Base-by-base conservation (phyloP, 2,797 vertebrate species). In the Rallus crepitans region DNA sequence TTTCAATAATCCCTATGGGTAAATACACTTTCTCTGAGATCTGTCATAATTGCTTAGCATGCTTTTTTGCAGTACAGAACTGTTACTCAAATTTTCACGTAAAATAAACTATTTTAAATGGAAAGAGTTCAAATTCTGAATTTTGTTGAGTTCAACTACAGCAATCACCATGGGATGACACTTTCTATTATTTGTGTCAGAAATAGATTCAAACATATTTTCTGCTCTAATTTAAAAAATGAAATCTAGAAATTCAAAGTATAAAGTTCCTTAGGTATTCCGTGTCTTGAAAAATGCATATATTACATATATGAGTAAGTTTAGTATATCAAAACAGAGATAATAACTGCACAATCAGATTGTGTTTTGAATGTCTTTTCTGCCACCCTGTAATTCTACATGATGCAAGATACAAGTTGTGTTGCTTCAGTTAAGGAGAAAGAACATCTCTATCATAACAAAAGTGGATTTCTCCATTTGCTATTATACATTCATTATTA, bases 1-100 rank as follows among this genome's bases (percentile, higher is more conserved):
- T 27, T 99, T 99, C 98, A 99, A 99, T 98, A 99, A 99, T 78
- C 99, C 99, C 27, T 99, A 99, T 4, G 99, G 99, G 99, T 99
- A 93, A 97, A 57, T 45, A 53, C 12, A 40, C 50, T 77, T 92
- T 90, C 19, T 82, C 53, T 75, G 63, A 85, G 24, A 76, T 47
- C 35, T 21, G 19, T 76, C 30, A 17, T 39, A 68, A 52, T 47
- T 60, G 35, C 10, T 90, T 45, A 27, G 16, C 6, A 5, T 25
- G 24, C 59, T 89, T 31, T 63, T 77, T 82, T 94, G 45, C 45
- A 78, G 81, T 82, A n/a, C 5, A 57, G 33, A 47, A 56, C 33
- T 30, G 9, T 66, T 45, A 39, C 21, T 70, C 9, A 28, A 75
- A 50, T 18, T 79, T 52, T 63, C 17, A 57, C 9, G 33, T 37